These are phyloP conservation scores for Ctenosaura bakeri DNA, from an alignment of 2,797 vertebrate genomes.

Conservation along the genomic window DNA sequence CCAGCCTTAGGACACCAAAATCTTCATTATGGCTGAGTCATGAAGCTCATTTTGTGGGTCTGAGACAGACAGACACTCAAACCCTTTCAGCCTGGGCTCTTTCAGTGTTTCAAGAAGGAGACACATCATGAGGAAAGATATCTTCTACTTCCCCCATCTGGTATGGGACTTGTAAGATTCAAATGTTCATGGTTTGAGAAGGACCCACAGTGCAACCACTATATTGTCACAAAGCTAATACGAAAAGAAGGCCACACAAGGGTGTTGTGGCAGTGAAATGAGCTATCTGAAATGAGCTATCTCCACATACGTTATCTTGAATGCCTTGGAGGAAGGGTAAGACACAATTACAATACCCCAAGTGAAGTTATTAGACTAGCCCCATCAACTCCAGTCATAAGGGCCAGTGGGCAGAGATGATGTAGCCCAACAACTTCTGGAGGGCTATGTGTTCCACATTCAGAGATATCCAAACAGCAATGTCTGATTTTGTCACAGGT, in stretches of 20 bases:
- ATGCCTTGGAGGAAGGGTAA: not conserved
- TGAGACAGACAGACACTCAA: not conserved
- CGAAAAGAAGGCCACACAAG: not conserved
- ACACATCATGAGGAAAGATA: not conserved
- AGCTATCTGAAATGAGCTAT: not conserved
- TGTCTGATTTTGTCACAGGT: not conserved
- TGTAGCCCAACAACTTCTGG: not conserved
- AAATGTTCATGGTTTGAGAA: not conserved
- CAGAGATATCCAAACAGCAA: not conserved
- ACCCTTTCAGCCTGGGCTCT: too few species aligned
- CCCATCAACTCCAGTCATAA: not conserved
- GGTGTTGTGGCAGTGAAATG: not conserved
- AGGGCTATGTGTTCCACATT: not conserved
- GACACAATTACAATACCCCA: not conserved
- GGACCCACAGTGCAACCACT: not conserved
- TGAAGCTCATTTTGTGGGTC: not conserved
- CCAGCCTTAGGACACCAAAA: not conserved
- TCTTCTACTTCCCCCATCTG: not conserved
- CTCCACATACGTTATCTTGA: not conserved
- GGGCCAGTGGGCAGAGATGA: not conserved
- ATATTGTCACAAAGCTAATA: not conserved
- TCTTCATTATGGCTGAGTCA: not conserved
- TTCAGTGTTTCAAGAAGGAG: not conserved
- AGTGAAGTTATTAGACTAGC: not conserved
- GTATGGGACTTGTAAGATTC: not conserved